A percentile compares a stretch with the other conserved stretches of the same genome.
These are phyloP conservation scores for Hyaena hyaena DNA, from an alignment of 2,113 vertebrate genomes.

Conservation along the genomic window DNA sequence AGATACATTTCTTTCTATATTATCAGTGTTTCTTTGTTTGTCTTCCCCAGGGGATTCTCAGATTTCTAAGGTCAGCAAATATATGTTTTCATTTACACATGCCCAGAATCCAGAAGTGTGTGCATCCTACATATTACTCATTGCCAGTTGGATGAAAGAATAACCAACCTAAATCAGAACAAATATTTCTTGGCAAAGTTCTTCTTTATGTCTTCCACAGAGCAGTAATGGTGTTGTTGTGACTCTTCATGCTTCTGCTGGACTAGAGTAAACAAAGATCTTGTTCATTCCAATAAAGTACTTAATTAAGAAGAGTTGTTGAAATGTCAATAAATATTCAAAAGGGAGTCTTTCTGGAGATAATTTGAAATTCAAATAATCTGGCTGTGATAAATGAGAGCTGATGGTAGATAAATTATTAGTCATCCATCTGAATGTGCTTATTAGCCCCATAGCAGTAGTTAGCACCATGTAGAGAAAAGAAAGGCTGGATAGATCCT, in stretches of 20 bases:
- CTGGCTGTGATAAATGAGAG: slow-evolving; percentile 68
- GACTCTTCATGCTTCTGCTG: background rate
- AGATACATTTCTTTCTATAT: background rate
- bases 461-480: background rate
- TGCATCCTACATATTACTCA: rapidly evolving
- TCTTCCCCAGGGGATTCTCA: background rate
- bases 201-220: background rate
- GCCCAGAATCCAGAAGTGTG: background rate
- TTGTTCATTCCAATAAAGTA: slow-evolving; percentile 53
- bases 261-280: slow-evolving; percentile 61
- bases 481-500: background rate
- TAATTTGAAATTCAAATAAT: slow-evolving; percentile 72
- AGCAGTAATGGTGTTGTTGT: background rate
- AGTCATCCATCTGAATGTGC: slow-evolving; percentile 23
- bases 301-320: slow-evolving; percentile 73
- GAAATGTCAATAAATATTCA: slow-evolving; percentile 70
- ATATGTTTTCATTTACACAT: rapidly evolving
- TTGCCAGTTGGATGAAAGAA: background rate
- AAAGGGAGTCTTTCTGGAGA: slow-evolving; percentile 69
- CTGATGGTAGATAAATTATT: slow-evolving; percentile 33
- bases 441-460: slow-evolving; percentile 12
- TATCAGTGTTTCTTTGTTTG: background rate
- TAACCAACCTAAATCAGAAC: background rate
- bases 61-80: background rate
- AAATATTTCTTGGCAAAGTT: background rate